phyloP scores from a whole-genome alignment of 2,113 vertebrate genomes.

The Brachypteracias leptosomus region DNA sequence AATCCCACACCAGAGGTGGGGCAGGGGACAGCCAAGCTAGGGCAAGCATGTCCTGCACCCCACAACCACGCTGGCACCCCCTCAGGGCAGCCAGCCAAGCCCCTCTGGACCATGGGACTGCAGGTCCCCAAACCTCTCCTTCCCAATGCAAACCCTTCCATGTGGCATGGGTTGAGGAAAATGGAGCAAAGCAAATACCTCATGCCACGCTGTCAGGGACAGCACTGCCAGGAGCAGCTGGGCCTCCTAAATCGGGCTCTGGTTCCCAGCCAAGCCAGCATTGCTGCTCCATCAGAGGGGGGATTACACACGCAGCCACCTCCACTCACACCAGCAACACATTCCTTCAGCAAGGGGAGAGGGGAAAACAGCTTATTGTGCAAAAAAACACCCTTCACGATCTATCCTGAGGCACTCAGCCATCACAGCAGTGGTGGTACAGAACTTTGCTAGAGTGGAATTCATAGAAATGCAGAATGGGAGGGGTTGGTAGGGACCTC shows the following conservation, averaged over 20 bases:
- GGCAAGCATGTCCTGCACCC: rapidly evolving
- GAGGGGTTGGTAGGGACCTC: neutral
- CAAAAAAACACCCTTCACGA: rapidly evolving
- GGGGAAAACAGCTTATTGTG: neutral
- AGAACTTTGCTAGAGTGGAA: neutral
- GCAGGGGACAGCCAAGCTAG: neutral
- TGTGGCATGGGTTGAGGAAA: rapidly evolving
- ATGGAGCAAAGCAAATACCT: rapidly evolving
- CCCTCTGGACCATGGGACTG: rapidly evolving
- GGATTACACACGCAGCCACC: rapidly evolving
- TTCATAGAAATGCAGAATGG: neutral
- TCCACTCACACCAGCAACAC: rapidly evolving
- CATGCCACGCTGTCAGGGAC: rapidly evolving
- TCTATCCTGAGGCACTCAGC: rapidly evolving
- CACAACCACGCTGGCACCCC: rapidly evolving
- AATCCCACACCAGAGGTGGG: rapidly evolving
- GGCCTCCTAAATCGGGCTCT: neutral
- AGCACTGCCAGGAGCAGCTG: neutral
- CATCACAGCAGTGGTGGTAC: rapidly evolving
- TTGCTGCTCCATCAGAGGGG: neutral
- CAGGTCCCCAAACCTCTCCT: rapidly evolving
- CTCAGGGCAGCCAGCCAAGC: rapidly evolving
- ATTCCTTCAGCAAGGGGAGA: neutral
- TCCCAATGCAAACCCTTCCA: rapidly evolving
- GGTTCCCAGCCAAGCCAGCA: neutral